Evolutionary conservation across 2,888 invertebrate species (phyloP).

Genomic region (Drosophila ezoana): DNA sequence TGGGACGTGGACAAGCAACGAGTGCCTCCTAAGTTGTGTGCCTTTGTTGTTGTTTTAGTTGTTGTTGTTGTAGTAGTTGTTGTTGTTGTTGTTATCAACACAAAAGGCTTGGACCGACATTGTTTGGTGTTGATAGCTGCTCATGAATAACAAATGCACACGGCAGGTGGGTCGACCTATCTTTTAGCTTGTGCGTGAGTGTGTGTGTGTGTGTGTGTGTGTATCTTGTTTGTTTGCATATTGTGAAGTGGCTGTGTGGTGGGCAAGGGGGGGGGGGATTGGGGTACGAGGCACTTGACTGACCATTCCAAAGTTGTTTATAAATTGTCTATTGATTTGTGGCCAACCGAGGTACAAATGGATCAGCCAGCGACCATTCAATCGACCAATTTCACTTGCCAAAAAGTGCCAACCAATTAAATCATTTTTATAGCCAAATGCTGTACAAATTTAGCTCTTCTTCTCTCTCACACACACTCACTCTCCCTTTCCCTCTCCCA

Average conservation of each 20-base stretch:
- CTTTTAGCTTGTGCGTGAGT: constrained; percentile 1
- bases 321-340: constrained; percentile 75
- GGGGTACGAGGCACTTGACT: constrained; percentile 13
- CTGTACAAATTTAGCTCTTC: constrained; percentile 50
- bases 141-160: constrained; percentile 78
- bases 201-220: not conserved
- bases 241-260: not conserved
- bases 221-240: constrained; percentile 25
- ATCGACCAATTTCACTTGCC: constrained; percentile 42
- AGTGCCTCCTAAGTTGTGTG: constrained; percentile 29
- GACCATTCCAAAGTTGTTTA: constrained; percentile 47
- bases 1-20: constrained; percentile 52
- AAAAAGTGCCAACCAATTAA: constrained; percentile 65
- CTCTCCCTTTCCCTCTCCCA: too few relatives aligned
- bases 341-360: constrained; percentile 50
- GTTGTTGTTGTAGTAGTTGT: constrained; percentile 25
- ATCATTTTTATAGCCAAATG: constrained; percentile 74
- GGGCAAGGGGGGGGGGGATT: not conserved
- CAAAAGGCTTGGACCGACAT: constrained; percentile 61
- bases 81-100: constrained; percentile 57
- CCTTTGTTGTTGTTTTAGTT: constrained; percentile 24
- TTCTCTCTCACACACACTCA: not conserved
- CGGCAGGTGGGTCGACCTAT: constrained; percentile 56
- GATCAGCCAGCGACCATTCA: constrained; percentile 36
- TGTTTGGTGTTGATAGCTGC: constrained; percentile 78